Evolutionary conservation across 1,140 invertebrate species (phyloP).

Genomic region (Brachystomella parvula): DNA sequence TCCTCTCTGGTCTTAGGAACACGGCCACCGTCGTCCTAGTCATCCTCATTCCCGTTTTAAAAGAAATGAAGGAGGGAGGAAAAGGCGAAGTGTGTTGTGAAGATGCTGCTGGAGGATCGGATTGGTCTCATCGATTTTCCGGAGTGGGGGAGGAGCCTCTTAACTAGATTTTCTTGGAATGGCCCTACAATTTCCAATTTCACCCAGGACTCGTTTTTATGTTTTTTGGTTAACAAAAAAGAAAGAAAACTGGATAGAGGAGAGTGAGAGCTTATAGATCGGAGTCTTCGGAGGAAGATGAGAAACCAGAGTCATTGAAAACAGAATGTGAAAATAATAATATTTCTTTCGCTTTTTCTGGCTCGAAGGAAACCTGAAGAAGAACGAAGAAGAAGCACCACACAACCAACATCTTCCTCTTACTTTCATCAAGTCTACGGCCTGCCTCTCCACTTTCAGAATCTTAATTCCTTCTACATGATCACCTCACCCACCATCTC

Average conservation of each 20-base stretch:
- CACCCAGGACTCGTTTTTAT: conserved; percentile 40
- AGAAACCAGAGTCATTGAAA: background rate
- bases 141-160: conserved; percentile 37
- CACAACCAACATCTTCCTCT: background rate
- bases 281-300: conserved; percentile 27
- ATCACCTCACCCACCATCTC: too few species aligned
- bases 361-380: too few species aligned
- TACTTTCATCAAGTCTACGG: background rate
- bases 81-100: too few species aligned
- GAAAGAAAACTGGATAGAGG: conserved; percentile 23
- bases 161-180: conserved; percentile 40
- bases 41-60: too few species aligned
- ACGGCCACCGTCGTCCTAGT: background rate
- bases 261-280: background rate
- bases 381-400: background rate
- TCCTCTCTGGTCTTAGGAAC: background rate
- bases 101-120: conserved; percentile 36
- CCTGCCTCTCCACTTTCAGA: background rate
- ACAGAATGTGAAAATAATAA: background rate
- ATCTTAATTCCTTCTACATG: too few species aligned
- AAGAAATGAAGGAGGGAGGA: too few species aligned
- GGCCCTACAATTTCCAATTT: conserved; percentile 40
- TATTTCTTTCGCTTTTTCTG: too few species aligned
- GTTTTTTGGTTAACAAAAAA: conserved; percentile 26
- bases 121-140: conserved; percentile 40